Percentiles rank a stretch among this genome's conserved stretches.
These are phyloP conservation scores for Anoura caudifer DNA, from an alignment of 2,113 vertebrate species.

Conservation along the genomic window DNA sequence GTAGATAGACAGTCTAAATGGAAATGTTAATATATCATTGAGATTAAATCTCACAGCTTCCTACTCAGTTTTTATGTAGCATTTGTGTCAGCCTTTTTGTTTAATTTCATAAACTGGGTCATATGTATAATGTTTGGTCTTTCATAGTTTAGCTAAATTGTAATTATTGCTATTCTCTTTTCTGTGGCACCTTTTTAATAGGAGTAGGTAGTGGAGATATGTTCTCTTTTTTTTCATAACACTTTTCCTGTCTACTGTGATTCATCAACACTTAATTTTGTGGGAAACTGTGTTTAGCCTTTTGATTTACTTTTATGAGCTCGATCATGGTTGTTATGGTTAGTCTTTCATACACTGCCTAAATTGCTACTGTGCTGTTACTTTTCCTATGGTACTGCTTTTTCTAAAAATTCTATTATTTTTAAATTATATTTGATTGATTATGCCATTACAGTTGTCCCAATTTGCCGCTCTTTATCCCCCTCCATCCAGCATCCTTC, in stretches of 20 bases:
- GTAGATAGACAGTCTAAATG: background rate
- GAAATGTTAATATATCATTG: conserved; percentile 4
- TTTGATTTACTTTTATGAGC: conserved; percentile 26
- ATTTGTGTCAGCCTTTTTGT: background rate
- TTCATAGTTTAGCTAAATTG: background rate
- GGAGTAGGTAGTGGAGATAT: background rate
- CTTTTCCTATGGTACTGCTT: background rate
- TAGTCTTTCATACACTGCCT: background rate
- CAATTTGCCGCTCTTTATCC: too few species aligned
- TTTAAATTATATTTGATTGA: too few species aligned
- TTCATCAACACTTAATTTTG: conserved; percentile 13
- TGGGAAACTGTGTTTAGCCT: background rate
- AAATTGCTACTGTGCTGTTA: background rate
- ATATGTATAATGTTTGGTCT: conserved; percentile 3
- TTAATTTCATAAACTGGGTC: conserved; percentile 1
- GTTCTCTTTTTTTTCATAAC: background rate
- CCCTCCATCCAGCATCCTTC: too few species aligned
- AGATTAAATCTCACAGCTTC: background rate
- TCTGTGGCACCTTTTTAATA: background rate
- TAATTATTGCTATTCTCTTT: background rate
- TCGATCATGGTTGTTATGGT: background rate
- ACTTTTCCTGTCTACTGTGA: background rate
- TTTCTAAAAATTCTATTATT: too few species aligned
- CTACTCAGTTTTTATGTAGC: conserved; percentile 13
- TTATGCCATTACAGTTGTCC: too few species aligned